Evolutionary conservation across 2,888 invertebrate genomes (phyloP).

Genomic region (Nowickia ferox): DNA sequence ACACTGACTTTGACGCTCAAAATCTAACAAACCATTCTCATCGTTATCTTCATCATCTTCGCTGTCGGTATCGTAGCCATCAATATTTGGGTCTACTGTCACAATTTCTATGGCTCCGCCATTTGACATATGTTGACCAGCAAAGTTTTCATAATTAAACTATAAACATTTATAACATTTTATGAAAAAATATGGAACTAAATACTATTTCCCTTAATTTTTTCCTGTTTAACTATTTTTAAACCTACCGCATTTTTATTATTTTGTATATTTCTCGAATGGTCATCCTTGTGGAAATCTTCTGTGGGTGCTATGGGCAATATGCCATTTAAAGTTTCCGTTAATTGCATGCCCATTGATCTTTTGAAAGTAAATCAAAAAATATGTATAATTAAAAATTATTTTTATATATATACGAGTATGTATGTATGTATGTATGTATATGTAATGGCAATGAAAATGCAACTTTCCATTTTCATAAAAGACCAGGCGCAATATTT

Average conservation of each 20-base stretch:
- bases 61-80: conserved; percentile 75
- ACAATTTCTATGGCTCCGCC: conserved; percentile 77
- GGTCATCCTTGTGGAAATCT: conserved; percentile 75
- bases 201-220: conserved; percentile 6
- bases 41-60: conserved; percentile 72
- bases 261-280: conserved; percentile 72
- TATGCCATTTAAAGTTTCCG: conserved; percentile 82
- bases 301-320: conserved; percentile 79
- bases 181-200: conserved; percentile 39
- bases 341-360: conserved; percentile 78
- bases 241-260: conserved; percentile 79
- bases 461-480: too few species aligned
- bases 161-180: conserved; percentile 65
- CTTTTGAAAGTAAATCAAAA: conserved; percentile 47
- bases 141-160: conserved; percentile 79
- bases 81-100: conserved; percentile 77
- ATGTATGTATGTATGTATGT: too few species aligned
- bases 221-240: neutral
- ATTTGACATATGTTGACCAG: conserved; percentile 75
- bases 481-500: too few species aligned
- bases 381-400: neutral
- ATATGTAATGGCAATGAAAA: too few species aligned
- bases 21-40: conserved; percentile 66
- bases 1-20: conserved; percentile 77
- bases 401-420: neutral